A percentile compares a stretch with the other conserved stretches of the same genome.
phyloP scores from a whole-genome alignment of 2,797 vertebrate species.

The Psittacula echo region DNA sequence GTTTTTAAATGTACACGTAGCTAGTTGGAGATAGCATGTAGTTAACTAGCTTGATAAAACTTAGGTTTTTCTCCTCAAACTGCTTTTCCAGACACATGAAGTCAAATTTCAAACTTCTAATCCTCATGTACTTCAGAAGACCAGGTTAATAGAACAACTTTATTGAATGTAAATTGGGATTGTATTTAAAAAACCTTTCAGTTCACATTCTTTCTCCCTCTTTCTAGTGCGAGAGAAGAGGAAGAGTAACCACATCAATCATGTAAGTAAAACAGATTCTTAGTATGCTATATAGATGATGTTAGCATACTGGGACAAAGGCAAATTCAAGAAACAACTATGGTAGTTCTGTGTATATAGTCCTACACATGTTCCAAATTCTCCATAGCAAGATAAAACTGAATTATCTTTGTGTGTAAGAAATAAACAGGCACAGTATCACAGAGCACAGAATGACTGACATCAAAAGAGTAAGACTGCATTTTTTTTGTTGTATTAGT shows the following conservation, averaged over 20 bases:
- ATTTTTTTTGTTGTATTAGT: neutral
- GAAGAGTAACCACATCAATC: conserved; percentile 98
- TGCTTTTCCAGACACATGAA: neutral
- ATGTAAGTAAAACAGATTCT: conserved; percentile 83
- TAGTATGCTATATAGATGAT: neutral
- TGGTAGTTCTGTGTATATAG: neutral
- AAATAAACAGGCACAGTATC: neutral
- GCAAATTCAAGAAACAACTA: neutral
- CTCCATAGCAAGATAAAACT: neutral
- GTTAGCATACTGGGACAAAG: neutral
- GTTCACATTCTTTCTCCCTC: conserved; percentile 48
- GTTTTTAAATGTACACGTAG: neutral
- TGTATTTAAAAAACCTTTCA: conserved; percentile 34
- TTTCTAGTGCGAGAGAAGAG: conserved; percentile 94
- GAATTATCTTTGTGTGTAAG: neutral
- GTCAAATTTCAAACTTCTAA: neutral
- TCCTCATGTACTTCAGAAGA: neutral
- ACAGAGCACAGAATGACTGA: neutral
- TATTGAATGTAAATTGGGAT: neutral
- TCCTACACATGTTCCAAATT: neutral
- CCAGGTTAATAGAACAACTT: neutral
- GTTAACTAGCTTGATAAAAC: neutral
- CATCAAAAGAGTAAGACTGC: neutral
- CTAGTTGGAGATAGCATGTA: neutral
- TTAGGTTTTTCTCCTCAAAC: neutral